A percentile compares a stretch with the other conserved stretches of the same genome.
Conservation (phyloP, 2,113 vertebrate genomes). For the Lophius piscatorius region DNA sequence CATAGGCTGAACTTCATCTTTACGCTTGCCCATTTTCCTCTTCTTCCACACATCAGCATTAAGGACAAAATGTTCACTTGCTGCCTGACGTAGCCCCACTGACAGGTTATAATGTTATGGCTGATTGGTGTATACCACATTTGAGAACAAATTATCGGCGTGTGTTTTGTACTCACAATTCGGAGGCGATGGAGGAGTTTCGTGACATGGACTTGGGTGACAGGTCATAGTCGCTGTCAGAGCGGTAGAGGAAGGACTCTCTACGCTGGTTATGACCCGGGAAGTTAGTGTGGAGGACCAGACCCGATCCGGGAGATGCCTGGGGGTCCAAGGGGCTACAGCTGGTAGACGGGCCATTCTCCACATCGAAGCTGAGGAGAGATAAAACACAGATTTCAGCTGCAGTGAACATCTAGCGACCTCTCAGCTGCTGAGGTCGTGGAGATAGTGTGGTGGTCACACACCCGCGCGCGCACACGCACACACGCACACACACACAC, state of each 20-base stretch:
- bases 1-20: too few species aligned
- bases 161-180: slow-evolving; percentile 85
- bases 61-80: too few species aligned
- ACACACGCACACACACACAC: neutral
- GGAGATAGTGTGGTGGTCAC: neutral
- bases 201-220: slow-evolving; percentile 98
- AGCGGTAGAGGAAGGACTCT: slow-evolving; percentile 97
- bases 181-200: slow-evolving; percentile 96
- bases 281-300: slow-evolving; percentile 94
- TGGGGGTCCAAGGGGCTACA: slow-evolving; percentile 96
- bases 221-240: slow-evolving; percentile 98
- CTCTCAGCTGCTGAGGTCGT: neutral
- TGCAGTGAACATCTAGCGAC: neutral
- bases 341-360: slow-evolving; percentile 94
- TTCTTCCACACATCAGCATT: too few species aligned
- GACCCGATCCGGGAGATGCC: slow-evolving; percentile 91
- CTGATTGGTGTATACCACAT: too few species aligned
- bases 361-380: slow-evolving; percentile 94
- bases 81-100: neutral
- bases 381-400: slow-evolving; percentile 21
- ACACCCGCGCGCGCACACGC: neutral
- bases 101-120: neutral
- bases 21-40: too few species aligned
- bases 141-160: too few species aligned
- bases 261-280: slow-evolving; percentile 94